These are phyloP conservation scores for Unio pictorum DNA, from an alignment of 2,888 invertebrate species.

Conservation along the genomic window DNA sequence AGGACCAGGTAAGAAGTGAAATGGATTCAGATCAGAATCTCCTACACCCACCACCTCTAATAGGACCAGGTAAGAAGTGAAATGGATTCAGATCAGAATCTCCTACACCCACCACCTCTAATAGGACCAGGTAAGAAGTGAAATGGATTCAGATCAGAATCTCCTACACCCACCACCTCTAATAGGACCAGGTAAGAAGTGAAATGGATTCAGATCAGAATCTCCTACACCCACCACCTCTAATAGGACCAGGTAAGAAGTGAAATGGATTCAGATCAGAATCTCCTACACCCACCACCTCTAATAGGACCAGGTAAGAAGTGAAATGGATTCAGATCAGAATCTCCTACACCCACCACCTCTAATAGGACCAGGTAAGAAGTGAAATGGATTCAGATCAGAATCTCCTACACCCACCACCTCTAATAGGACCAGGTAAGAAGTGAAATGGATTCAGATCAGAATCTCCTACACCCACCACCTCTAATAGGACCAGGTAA, in stretches of 20 bases:
- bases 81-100: conserved; percentile 72
- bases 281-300: conserved; percentile 92
- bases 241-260: conserved; percentile 76
- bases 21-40: conserved; percentile 88
- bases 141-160: conserved; percentile 85
- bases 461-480: conserved; percentile 94
- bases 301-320: conserved; percentile 78
- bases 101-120: conserved; percentile 92
- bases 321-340: too few relatives aligned
- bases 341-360: conserved; percentile 93
- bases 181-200: conserved; percentile 75
- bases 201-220: conserved; percentile 70
- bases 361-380: conserved; percentile 78
- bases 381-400: conserved; percentile 80
- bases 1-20: conserved; percentile 71
- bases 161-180: conserved; percentile 93
- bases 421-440: conserved; percentile 79
- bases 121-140: conserved; percentile 75
- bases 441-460: conserved; percentile 79
- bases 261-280: conserved; percentile 82
- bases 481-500: conserved; percentile 80
- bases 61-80: conserved; percentile 74
- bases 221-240: conserved; percentile 91
- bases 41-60: conserved; percentile 91
- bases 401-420: conserved; percentile 93